Evolutionary conservation across 2,113 vertebrate species (phyloP).

Genomic region (Mungos mungo): DNA sequence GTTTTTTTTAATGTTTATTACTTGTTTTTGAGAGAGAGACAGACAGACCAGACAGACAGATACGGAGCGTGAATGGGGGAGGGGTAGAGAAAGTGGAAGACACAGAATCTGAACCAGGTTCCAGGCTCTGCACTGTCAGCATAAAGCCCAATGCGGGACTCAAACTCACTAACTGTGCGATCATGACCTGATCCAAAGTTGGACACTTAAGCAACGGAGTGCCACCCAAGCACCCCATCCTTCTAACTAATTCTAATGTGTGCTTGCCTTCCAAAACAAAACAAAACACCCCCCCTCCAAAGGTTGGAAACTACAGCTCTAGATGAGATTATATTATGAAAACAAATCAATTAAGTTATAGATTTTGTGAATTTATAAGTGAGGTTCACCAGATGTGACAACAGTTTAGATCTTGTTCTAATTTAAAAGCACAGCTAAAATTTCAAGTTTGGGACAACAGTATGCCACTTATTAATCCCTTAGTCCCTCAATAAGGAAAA

Average conservation of each 20-base stretch:
- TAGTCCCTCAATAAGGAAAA: neutral
- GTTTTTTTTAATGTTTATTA: no score
- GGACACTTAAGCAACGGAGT: no score
- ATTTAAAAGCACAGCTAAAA: neutral
- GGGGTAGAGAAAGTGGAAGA: no score
- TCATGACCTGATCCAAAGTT: no score
- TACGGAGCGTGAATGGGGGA: no score
- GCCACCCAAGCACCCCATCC: neutral
- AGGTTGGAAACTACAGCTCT: neutral
- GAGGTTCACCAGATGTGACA: neutral
- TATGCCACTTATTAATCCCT: neutral
- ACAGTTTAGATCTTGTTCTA: neutral
- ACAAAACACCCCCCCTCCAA: neutral
- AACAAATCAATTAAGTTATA: neutral
- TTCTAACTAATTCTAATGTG: neutral
- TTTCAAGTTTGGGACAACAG: neutral
- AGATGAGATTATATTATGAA: conserved; percentile 16
- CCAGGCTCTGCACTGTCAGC: no score
- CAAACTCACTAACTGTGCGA: no score
- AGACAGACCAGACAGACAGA: no score
- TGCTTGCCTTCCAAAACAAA: neutral
- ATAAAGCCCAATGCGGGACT: no score
- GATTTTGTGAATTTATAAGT: conserved; percentile 12
- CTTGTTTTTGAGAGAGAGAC: no score
- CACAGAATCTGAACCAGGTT: no score